phyloP scores from a whole-genome alignment of 92 coral and sea anemone species.

The Zoanthus solanderi region DNA sequence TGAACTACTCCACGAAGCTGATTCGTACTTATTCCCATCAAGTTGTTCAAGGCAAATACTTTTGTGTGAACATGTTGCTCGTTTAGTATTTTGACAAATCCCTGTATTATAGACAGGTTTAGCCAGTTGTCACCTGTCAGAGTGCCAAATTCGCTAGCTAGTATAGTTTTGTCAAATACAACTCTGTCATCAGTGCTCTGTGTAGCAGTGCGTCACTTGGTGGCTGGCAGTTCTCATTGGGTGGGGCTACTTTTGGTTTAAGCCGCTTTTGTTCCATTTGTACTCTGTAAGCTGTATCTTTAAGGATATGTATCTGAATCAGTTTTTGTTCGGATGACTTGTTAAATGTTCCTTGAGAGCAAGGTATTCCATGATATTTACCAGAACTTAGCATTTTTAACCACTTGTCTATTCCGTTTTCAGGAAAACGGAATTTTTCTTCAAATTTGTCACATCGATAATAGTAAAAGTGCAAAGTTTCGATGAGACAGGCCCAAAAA shows the following conservation, averaged over 20 bases:
- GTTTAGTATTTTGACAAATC: conserved; percentile 52
- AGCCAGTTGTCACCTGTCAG: conserved; percentile 66
- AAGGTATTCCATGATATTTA: conserved; percentile 47
- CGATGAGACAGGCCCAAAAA: no score
- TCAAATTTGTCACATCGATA: no score
- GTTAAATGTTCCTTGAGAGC: conserved; percentile 56
- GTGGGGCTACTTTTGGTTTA: conserved; percentile 13
- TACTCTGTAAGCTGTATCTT: conserved; percentile 41
- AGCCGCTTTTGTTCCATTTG: conserved; percentile 59
- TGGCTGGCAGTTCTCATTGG: conserved; percentile 39
- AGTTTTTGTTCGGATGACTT: conserved; percentile 35
- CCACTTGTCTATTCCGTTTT: not conserved
- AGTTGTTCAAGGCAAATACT: conserved; percentile 52
- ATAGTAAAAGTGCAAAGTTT: no score
- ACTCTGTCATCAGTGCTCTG: conserved; percentile 25
- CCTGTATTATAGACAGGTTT: conserved; percentile 44
- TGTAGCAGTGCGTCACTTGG: conserved; percentile 28
- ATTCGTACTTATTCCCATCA: conserved; percentile 26
- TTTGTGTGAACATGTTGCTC: conserved; percentile 27
- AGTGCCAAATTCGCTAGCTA: conserved; percentile 48
- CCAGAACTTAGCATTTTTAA: conserved; percentile 26
- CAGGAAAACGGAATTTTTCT: no score
- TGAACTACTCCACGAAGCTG: conserved; percentile 24
- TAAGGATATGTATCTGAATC: conserved; percentile 46
- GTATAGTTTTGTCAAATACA: conserved; percentile 46